Base-by-base conservation (phyloP, 2,888 invertebrate genomes). In the Eupithecia exiguata region DNA sequence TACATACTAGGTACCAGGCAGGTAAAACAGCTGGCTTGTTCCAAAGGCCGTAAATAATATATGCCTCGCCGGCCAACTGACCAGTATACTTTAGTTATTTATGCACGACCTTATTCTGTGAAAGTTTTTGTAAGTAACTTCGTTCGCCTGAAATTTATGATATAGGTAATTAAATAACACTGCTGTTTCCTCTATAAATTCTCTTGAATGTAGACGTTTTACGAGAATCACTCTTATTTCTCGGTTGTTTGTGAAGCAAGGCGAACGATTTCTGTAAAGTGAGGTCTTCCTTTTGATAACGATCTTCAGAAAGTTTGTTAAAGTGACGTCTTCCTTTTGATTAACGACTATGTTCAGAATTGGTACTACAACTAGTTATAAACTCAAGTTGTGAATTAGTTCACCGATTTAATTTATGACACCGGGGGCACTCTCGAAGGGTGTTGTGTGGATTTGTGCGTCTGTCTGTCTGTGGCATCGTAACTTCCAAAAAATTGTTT, bases 81-180 rank as follows among this genome's bases (percentile, higher is more conserved):
- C 76, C 76, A 12, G 21, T 12, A 80, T 12, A 77, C 84, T n/a
- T 89, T 79, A 86, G 84, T 87, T 90, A 90, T 90, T 87, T 83
- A 88, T 83, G 72, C 72, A 70, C 69, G 81, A 81, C 82, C 84
- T 78, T 83, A 81, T 84, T 83, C 78, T 74, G 80, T 79, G 74
- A 77, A 84, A 84, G 80, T 82, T 85, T 83, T 81, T 81, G 76
- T 68, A 75, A 79, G 72, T 74, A 69, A 72, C 74, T 74, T 25
- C 35, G 35, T 62, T n/a, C 35, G 35, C 35, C 35, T 61, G 36
- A 18, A 53, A 53, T 53, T 36, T 53, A 53, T 69, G 38, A 66
- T 38, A 40, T 21, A 21, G 12, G 38, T 25, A 25, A 65, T 65
- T n/a, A 65, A 38, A 65, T 38, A 12, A 36, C 18, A 65, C n/a